phyloP scores from a whole-genome alignment of 1,140 invertebrate genomes.

The Rhynchophorus ferrugineus region DNA sequence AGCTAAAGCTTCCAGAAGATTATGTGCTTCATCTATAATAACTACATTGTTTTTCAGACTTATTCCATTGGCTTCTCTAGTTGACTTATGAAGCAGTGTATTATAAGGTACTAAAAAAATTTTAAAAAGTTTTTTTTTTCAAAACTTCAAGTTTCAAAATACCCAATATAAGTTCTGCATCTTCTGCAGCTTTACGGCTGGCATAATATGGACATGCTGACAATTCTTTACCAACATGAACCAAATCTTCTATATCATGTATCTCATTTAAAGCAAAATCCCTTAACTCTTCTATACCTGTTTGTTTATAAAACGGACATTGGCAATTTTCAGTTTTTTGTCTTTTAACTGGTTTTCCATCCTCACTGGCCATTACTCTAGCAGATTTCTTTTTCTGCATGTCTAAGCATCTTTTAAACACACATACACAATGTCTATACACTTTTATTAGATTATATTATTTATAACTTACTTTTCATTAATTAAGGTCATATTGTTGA shows the following conservation, averaged over 20 bases:
- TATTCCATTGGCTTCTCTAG: slow-evolving; percentile 75
- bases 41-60: slow-evolving; percentile 77
- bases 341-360: slow-evolving; percentile 55
- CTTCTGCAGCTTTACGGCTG: slow-evolving; percentile 65
- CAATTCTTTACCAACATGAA: slow-evolving; percentile 57
- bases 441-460: too few species aligned
- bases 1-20: slow-evolving; percentile 84
- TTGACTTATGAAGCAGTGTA: slow-evolving; percentile 77
- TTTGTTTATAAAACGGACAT: slow-evolving; percentile 64
- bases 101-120: slow-evolving; percentile 65
- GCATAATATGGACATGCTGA: slow-evolving; percentile 90
- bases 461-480: slow-evolving; percentile 78
- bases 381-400: slow-evolving; percentile 65
- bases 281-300: slow-evolving; percentile 55
- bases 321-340: slow-evolving; percentile 44
- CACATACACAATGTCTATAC: slow-evolving; percentile 7
- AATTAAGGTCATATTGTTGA: slow-evolving; percentile 74
- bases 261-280: slow-evolving; percentile 63
- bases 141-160: too few species aligned
- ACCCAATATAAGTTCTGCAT: slow-evolving; percentile 69
- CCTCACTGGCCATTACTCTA: slow-evolving; percentile 48
- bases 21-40: slow-evolving; percentile 97
- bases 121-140: background rate
- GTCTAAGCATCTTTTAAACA: slow-evolving; percentile 67
- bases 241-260: slow-evolving; percentile 84